Base-by-base conservation (phyloP, 1,140 invertebrate species). In the Trachymyrmex cornetzi region DNA sequence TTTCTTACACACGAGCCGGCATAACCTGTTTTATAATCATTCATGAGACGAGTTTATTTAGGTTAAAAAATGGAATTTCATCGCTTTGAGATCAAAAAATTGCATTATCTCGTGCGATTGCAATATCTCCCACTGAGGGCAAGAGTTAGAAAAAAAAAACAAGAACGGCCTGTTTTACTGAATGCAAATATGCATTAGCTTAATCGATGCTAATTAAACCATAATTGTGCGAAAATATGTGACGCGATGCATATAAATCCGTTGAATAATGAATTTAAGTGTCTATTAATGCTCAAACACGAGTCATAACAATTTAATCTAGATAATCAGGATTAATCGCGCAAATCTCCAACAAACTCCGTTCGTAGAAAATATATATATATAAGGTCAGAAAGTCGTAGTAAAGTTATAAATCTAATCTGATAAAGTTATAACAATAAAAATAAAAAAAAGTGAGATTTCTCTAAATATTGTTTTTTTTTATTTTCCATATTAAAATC, bases 1-100 rank as follows among this genome's bases (percentile, higher is more conserved):
- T 98, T 97, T 91, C 96, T 96, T 77, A 99, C 96, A 94, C 99
- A 99, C 24, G 98, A 99, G 59, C 99, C 99, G 84, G 98, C 97
- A 80, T 96, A 96, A 88, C 97, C 95, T 95, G 91, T 95, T 94
- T 90, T 50, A 7, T 14, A 59, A 89, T 87, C 72, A 90, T 93
- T 93, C 91, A 93, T 93, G 55, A 66, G 27, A 88, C 82, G 66
- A 90, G 74, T 89, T 63, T 12, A 5, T 82, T 87, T 11, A 66
- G 22, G 30, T 50, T 22, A 55, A 59, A 53, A 48, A 16, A 59
- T 44, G 12, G 14, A 72, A 71, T 59, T 59, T 74, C 3, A 44
- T 22, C 11, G 27, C 11, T 44, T 59, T 57, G 16, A 81, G 11
- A 19, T 24, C 50, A 24, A 81, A 30, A 67, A 24, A 38, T 69